A percentile compares a stretch with the other conserved stretches of the same genome.
Conservation (phyloP, 2,888 invertebrate species). For the Diploptera punctata region DNA sequence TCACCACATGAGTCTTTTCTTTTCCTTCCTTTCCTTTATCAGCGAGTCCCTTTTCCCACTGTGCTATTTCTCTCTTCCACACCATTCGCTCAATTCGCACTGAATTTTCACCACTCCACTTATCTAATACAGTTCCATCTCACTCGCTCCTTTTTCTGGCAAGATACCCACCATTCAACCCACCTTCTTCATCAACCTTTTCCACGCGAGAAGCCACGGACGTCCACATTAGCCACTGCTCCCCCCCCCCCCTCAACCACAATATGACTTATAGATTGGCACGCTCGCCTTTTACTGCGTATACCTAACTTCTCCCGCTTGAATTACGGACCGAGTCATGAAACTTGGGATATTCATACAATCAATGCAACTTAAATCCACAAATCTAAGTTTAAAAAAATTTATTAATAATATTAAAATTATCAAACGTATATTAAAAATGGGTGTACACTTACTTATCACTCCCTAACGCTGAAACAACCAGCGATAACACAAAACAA, state of each 20-base stretch:
- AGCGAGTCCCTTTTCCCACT: slow-evolving; percentile 6
- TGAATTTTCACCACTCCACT: slow-evolving; percentile 35
- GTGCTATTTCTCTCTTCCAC: slow-evolving; percentile 36
- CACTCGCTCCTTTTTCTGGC: slow-evolving; percentile 19
- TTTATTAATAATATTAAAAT: no score
- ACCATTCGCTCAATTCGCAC: slow-evolving; percentile 32
- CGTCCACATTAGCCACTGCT: slow-evolving; percentile 5
- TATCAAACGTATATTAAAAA: no score
- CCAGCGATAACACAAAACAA: no score
- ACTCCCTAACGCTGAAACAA: no score
- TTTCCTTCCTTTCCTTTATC: slow-evolving; percentile 1
- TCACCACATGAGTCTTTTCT: slow-evolving; percentile 6
- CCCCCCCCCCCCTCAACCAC: background rate
- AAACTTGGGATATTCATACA: no score
- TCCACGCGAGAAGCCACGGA: slow-evolving; percentile 26
- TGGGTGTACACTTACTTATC: no score
- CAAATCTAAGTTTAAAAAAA: no score
- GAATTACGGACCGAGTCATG: background rate
- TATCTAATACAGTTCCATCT: slow-evolving; percentile 33
- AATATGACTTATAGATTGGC: slow-evolving; percentile 19
- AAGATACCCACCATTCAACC: slow-evolving; percentile 6
- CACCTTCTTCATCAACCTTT: slow-evolving; percentile 29
- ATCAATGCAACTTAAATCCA: no score
- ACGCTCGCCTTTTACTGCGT: background rate
- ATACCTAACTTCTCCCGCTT: background rate